Evolutionary conservation across 2,113 vertebrate species (phyloP).

Genomic region (Leiothrix lutea): DNA sequence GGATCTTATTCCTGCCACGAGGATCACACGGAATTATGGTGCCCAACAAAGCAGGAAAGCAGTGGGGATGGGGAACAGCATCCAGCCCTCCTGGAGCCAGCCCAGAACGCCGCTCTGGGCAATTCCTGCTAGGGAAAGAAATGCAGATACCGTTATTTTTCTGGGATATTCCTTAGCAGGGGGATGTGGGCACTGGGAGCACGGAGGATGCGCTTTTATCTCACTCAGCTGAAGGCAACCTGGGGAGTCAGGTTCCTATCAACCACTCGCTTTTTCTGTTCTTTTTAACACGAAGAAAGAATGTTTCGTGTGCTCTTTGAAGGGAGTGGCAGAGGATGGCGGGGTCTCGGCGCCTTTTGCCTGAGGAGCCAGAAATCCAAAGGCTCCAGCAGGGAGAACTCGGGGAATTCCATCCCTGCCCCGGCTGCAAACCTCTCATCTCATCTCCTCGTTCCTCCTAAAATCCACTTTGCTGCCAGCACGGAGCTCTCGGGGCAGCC

Average conservation of each 20-base stretch:
- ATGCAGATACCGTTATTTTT: background rate
- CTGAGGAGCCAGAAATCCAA: background rate
- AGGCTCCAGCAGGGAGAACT: background rate
- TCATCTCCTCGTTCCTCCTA: fast-evolving
- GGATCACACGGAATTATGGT: background rate
- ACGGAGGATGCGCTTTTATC: background rate
- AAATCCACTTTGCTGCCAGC: background rate
- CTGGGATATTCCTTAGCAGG: fast-evolving
- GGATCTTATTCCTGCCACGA: background rate
- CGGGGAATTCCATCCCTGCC: background rate
- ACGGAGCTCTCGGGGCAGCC: fast-evolving
- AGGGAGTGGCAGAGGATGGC: background rate
- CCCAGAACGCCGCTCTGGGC: fast-evolving
- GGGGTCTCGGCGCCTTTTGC: background rate
- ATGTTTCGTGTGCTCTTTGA: fast-evolving
- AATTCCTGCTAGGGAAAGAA: background rate
- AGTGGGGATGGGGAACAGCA: background rate
- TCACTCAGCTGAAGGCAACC: background rate
- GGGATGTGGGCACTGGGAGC: background rate
- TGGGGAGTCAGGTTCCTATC: fast-evolving
- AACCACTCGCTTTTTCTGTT: background rate
- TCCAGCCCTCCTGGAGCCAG: background rate
- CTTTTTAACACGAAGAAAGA: background rate
- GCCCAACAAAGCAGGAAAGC: background rate
- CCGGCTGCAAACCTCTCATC: background rate